phyloP scores from a whole-genome alignment of 2,797 vertebrate genomes.

The Tokudaia tokunoshimensis region DNA sequence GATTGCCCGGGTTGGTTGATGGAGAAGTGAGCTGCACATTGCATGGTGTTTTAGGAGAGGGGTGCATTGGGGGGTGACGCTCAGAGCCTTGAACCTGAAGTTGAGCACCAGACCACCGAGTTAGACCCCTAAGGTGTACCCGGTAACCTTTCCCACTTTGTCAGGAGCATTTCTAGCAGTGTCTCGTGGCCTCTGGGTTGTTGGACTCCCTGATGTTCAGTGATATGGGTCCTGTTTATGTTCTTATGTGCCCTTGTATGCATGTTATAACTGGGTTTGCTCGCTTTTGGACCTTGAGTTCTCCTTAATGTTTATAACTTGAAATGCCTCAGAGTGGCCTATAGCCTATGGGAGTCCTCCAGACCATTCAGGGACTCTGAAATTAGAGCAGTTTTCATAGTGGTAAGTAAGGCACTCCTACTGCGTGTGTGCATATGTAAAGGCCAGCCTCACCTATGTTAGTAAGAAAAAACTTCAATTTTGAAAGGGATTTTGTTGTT shows the following conservation, averaged over 20 bases:
- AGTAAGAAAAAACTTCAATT: not conserved
- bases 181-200: not conserved
- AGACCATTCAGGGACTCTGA: not conserved
- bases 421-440: fast-evolving
- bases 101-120: not conserved
- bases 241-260: not conserved
- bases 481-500: not conserved
- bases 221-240: not conserved
- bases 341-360: not conserved
- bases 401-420: too few species aligned
- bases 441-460: not conserved
- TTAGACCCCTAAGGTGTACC: not conserved
- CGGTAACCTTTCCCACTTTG: not conserved
- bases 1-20: not conserved
- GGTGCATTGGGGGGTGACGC: not conserved
- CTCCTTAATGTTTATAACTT: not conserved
- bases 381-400: not conserved
- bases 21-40: not conserved
- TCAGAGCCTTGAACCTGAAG: not conserved
- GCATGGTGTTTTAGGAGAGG: not conserved
- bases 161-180: not conserved
- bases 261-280: not conserved
- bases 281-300: not conserved
- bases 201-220: not conserved
- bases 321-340: not conserved